These are phyloP conservation scores for Vanacampus margaritifer DNA, from an alignment of 2,113 vertebrate genomes.

Conservation along the genomic window DNA sequence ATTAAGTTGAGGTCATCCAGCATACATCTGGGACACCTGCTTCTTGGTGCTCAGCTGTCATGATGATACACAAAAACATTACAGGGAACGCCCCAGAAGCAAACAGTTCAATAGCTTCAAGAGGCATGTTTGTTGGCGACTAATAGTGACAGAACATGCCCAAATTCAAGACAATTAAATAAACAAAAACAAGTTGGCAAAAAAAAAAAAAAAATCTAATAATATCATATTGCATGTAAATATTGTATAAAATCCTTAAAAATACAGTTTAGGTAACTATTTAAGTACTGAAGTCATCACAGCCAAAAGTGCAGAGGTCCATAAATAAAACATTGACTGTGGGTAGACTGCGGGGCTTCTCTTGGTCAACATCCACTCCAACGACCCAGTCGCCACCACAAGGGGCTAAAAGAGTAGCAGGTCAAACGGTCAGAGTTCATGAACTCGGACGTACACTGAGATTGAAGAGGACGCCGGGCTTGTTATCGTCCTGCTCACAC, in stretches of 20 bases:
- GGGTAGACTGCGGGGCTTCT: slow-evolving; percentile 64
- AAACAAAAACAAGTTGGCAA: slow-evolving; percentile 60
- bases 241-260: slow-evolving; percentile 83
- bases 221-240: slow-evolving; percentile 79
- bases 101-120: slow-evolving; percentile 43
- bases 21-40: slow-evolving; percentile 44
- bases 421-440: slow-evolving; percentile 75
- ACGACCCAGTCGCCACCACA: slow-evolving; percentile 34
- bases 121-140: slow-evolving; percentile 55
- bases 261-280: slow-evolving; percentile 80
- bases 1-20: slow-evolving; percentile 56
- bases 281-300: slow-evolving; percentile 80
- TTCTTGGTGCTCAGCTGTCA: slow-evolving; percentile 55
- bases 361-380: slow-evolving; percentile 21
- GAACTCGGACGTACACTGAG: slow-evolving; percentile 66
- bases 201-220: slow-evolving; percentile 59
- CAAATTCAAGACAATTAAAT: slow-evolving; percentile 66
- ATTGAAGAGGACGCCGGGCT: slow-evolving; percentile 42
- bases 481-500: slow-evolving; percentile 35
- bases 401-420: slow-evolving; percentile 58
- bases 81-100: slow-evolving; percentile 29
- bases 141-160: slow-evolving; percentile 63
- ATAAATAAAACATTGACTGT: slow-evolving; percentile 76
- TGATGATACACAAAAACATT: slow-evolving; percentile 46
- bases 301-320: slow-evolving; percentile 83